Evolutionary conservation across 1,140 invertebrate species (phyloP).

Genomic region (Conus betulinus): DNA sequence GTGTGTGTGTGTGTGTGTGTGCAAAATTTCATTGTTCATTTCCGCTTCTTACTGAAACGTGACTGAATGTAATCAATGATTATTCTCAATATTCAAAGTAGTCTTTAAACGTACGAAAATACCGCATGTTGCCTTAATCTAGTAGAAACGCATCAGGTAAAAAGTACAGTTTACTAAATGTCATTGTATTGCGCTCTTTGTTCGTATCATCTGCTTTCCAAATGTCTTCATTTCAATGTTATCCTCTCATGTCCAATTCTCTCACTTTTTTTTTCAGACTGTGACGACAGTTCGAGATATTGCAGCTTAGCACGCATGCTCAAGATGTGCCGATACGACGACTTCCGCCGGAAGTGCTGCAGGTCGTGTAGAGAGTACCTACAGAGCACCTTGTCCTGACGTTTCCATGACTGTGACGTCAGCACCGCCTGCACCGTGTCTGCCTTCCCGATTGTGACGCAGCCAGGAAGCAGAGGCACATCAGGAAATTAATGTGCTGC

Average conservation of each 20-base stretch:
- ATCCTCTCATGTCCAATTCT: neutral
- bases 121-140: no score
- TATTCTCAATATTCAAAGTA: no score
- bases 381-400: conserved; percentile 15
- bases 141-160: no score
- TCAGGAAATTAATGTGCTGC: no score
- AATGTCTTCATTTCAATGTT: neutral
- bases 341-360: conserved; percentile 55
- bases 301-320: conserved; percentile 52
- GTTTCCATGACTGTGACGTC: neutral
- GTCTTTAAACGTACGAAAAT: no score
- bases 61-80: no score
- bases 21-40: no score
- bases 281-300: conserved; percentile 51
- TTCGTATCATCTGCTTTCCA: neutral
- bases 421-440: neutral
- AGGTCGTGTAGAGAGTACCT: conserved; percentile 37
- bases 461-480: neutral
- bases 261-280: conserved; percentile 44
- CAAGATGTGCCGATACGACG: conserved; percentile 56
- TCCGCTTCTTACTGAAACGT: no score
- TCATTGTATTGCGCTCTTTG: no score
- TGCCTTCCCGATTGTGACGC: neutral
- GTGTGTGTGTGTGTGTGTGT: no score
- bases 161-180: no score